Evolutionary conservation across 2,113 vertebrate genomes (phyloP).

Genomic region (Nycticebus coucang): DNA sequence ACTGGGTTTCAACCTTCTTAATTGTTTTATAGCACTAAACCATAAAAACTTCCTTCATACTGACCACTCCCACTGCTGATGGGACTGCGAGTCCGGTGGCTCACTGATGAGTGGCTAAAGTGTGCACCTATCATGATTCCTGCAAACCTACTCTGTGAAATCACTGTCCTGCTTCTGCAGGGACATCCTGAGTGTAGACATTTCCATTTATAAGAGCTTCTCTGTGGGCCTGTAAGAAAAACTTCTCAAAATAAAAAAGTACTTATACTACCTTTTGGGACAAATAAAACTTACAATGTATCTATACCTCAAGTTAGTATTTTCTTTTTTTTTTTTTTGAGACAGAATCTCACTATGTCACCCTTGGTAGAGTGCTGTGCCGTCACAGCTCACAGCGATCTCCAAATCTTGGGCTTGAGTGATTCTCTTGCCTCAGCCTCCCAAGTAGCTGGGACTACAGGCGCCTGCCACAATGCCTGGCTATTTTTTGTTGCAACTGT

Average conservation of each 20-base stretch:
- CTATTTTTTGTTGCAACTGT: too few relatives aligned
- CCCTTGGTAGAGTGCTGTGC: too few relatives aligned
- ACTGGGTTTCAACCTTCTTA: background rate
- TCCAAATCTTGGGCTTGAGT: too few relatives aligned
- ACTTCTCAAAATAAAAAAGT: background rate
- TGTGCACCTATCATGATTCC: background rate
- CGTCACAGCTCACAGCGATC: too few relatives aligned
- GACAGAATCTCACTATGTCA: too few relatives aligned
- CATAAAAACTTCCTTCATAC: background rate
- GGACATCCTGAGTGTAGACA: background rate
- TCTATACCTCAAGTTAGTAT: too few relatives aligned
- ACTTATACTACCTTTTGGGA: background rate
- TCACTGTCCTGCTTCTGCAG: too few relatives aligned
- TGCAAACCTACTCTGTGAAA: background rate
- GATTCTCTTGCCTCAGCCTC: too few relatives aligned
- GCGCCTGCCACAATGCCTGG: too few relatives aligned
- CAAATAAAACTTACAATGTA: background rate
- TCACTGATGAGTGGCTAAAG: background rate
- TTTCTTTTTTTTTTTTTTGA: too few relatives aligned
- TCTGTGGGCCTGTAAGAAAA: background rate
- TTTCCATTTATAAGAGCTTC: background rate
- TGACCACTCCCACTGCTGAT: background rate
- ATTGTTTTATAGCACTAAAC: slow-evolving; percentile 9
- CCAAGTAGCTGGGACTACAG: too few relatives aligned
- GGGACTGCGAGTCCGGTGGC: background rate